Base-by-base conservation (phyloP, 2,888 invertebrate genomes). In the Calameuta filiformis region DNA sequence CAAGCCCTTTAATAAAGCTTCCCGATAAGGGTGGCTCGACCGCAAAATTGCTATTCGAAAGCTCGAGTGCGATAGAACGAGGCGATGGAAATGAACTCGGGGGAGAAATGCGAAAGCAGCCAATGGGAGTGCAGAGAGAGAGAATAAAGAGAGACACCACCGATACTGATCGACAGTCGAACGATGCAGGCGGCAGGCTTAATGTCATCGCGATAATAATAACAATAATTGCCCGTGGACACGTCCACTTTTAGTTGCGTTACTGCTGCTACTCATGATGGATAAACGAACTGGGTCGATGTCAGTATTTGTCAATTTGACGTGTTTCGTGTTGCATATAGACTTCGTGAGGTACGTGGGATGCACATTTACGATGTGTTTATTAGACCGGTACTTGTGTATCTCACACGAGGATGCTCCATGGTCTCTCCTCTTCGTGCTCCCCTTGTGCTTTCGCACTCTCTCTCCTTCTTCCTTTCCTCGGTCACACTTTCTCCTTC, bases 301-400 rank as follows among this genome's bases (percentile, higher is more conserved):
- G 56, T 56, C 23, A 9, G 56, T 23, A 56, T 56, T 56, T 56
- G 56, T 56, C 23, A 56, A 9, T 56, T 56, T 56, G 23, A 56
- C 56, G 23, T 23, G 56, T 23, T 56, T 56, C 56, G 56, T 23
- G 56, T 23, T 56, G 23, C 56, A 15, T 23, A 6, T 9, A 23
- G 56, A 23, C 6, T 23, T 56, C 1, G 56, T 23, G 56, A 23
- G 6, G 9, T 80, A 78, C 77, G 69, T 75, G 78, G 81, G 82
- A 56, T 9, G 9, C 23, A 56, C 56, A 9, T 85, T 85, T 82
- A 81, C 85, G 85, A 84, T 81, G 85, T 84, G 85, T 85, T 85
- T 85, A 85, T 85, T 84, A 84, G 82, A 71, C 71, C 71, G 71
- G 71, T 34, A 12, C 12, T 71, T 30, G 23, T 23, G 34, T 23